These are phyloP conservation scores for Pogona vitticeps DNA, from an alignment of 2,113 vertebrate species.

Conservation along the genomic window DNA sequence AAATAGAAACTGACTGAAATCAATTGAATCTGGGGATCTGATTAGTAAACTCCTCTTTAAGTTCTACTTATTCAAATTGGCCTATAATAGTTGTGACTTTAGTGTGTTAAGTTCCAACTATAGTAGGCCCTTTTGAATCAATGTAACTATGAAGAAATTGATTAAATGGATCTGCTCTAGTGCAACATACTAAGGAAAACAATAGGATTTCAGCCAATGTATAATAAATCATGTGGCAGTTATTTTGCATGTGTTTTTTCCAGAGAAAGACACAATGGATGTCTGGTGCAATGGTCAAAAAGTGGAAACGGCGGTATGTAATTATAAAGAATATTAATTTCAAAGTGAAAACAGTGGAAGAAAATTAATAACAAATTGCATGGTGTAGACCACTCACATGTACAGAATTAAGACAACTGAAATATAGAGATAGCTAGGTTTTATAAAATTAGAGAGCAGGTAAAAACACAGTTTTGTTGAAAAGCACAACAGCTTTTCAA, in stretches of 20 bases:
- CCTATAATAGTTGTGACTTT: too few relatives aligned
- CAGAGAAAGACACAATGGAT: conserved; percentile 99
- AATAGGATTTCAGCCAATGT: background rate
- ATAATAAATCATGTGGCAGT: background rate
- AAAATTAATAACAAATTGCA: background rate
- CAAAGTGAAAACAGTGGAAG: background rate
- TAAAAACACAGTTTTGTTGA: background rate
- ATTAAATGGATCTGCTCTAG: too few relatives aligned
- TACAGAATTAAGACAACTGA: conserved; percentile 1
- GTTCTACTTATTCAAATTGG: too few relatives aligned
- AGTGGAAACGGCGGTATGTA: conserved; percentile 94
- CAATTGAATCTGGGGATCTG: too few relatives aligned
- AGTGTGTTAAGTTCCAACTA: too few relatives aligned
- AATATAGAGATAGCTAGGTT: background rate
- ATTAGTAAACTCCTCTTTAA: too few relatives aligned
- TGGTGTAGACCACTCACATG: background rate
- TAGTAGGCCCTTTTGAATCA: too few relatives aligned
- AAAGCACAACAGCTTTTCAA: too few relatives aligned
- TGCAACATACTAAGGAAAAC: too few relatives aligned
- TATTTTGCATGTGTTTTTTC: conserved; percentile 46
- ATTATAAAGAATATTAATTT: conserved; percentile 17
- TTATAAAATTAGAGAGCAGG: background rate
- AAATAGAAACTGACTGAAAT: background rate
- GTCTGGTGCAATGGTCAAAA: conserved; percentile 97
- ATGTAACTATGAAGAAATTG: too few relatives aligned